Base-by-base conservation (phyloP, 2,113 vertebrate genomes). In the Thymallus thymallus region DNA sequence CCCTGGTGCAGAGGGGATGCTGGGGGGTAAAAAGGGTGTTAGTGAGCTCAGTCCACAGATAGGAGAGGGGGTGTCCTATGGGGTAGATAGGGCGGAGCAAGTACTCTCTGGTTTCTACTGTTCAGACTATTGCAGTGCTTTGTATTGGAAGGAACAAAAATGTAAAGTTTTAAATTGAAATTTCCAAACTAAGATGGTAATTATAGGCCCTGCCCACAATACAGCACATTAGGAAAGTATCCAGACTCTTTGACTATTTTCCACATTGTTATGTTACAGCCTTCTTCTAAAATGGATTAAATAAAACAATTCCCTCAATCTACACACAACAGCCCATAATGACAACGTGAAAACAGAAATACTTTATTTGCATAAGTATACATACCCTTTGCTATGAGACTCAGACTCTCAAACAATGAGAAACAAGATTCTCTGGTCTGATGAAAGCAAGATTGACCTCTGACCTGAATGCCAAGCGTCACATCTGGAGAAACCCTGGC, bases 21-120 rank as follows among this genome's bases (percentile, higher is more conserved):
- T 41, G 9, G 0, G 51, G 30, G 80, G 55, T 72, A 67, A 68
- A 22, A 74, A 51, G 63, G 82, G 32, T 45, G 82, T 92, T 91
- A 88, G 84, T 87, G 79, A 77, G 70, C 51, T 13, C 13, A 1
- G 16, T 29, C 74, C 55, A 9, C 35, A 85, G 78, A 80, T 46
- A 72, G 51, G 72, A 71, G 22, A 35, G 18, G 16, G 22, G 30
- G 29, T 29, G 66, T 63, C 22, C 35, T 32, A 56, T 32, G 26
- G 5, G 24, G 64, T 16, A 46, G 23, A 26, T 51, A 32, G 51
- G 35, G 46, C 63, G 13, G 23, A 35, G 69, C 48, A 68, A 71
- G 20, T 76, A 26, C 26, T 26, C 58, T 83, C 86, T 51, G 73
- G 41, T 32, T 74, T 79, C 69, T 72, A 66, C 75, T 77, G 73